Percentiles rank a stretch among this genome's conserved stretches.
Conservation (phyloP, 2,113 vertebrate species). For the Cepphus grylle region DNA sequence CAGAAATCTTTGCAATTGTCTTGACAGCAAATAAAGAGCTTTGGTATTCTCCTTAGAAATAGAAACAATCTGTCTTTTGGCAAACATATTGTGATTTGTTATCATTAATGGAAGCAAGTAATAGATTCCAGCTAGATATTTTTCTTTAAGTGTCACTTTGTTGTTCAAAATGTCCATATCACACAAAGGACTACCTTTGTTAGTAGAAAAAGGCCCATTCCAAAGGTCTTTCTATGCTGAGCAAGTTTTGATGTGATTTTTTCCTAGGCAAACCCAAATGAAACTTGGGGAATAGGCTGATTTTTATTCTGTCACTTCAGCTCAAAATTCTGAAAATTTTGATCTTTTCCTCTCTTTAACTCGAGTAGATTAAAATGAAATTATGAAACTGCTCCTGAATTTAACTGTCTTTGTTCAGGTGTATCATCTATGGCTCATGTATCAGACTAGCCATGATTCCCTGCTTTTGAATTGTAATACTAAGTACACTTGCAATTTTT, state of each 20-base stretch:
- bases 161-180: neutral
- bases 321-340: neutral
- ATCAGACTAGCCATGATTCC: neutral
- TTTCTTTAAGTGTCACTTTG: neutral
- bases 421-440: neutral
- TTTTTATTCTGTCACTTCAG: neutral
- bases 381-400: neutral
- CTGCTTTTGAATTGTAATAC: neutral
- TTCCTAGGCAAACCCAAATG: neutral
- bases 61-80: neutral
- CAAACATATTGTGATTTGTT: neutral
- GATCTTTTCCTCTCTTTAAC: neutral
- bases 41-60: neutral
- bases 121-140: neutral
- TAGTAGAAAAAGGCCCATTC: neutral
- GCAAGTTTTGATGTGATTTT: neutral
- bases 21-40: neutral
- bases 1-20: neutral
- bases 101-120: neutral
- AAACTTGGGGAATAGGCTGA: neutral
- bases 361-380: neutral
- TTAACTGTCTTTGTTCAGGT: neutral
- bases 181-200: neutral
- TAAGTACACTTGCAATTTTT: neutral
- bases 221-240: neutral